These are phyloP conservation scores for Eupristina koningsbergeri DNA, from an alignment of 1,140 invertebrate species.

Conservation along the genomic window DNA sequence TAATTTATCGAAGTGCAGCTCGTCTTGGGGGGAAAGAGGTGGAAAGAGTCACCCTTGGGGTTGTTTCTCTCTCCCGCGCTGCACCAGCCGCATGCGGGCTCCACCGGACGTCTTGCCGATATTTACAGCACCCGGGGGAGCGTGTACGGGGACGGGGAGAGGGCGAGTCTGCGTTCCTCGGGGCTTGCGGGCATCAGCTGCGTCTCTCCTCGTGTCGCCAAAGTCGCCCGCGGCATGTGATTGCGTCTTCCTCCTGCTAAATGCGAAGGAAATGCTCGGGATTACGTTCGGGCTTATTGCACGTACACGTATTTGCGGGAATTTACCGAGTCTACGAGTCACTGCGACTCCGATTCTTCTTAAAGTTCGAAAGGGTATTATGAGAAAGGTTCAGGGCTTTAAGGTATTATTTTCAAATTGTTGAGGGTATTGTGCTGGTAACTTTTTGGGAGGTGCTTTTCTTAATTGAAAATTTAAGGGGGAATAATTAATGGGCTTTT, in stretches of 20 bases:
- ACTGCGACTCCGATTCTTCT: background rate
- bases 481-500: too few species aligned
- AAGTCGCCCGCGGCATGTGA: background rate
- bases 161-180: background rate
- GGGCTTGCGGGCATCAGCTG: background rate
- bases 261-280: background rate
- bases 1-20: background rate
- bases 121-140: slow-evolving; percentile 39
- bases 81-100: background rate
- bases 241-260: background rate
- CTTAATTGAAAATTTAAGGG: too few species aligned
- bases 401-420: background rate
- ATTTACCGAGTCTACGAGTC: background rate
- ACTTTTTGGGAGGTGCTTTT: too few species aligned
- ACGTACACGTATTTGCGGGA: background rate
- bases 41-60: background rate
- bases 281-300: background rate
- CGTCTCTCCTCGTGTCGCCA: background rate
- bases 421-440: background rate
- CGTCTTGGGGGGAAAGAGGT: background rate
- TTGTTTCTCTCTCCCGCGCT: background rate
- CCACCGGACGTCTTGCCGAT: slow-evolving; percentile 11
- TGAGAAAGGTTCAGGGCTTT: background rate
- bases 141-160: too few species aligned
- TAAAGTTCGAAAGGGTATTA: background rate